Conservation (phyloP, 2,113 vertebrate genomes). For the Cyprinodon brontotheroides region DNA sequence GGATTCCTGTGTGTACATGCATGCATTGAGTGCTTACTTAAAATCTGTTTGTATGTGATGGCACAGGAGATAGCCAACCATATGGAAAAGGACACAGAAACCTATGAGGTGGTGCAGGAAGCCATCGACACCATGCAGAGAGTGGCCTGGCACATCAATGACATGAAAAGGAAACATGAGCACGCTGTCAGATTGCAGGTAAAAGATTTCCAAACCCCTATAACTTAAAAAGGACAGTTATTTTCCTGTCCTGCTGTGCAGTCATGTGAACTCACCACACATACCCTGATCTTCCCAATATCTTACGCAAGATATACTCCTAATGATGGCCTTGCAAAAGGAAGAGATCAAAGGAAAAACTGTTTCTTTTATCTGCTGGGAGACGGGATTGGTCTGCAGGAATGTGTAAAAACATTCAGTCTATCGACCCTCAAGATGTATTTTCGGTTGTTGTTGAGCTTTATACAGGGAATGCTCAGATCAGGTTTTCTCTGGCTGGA, state of each 20-base stretch:
- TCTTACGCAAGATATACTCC: slow-evolving; percentile 50
- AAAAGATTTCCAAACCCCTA: slow-evolving; percentile 30
- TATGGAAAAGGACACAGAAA: slow-evolving; percentile 95
- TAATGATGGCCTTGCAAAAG: slow-evolving; percentile 68
- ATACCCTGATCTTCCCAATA: slow-evolving; percentile 35
- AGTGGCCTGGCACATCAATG: slow-evolving; percentile 99
- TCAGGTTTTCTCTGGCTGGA: background rate
- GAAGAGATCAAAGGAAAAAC: slow-evolving; percentile 65
- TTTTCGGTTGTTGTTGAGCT: background rate
- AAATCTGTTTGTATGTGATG: background rate
- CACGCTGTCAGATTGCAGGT: slow-evolving; percentile 93
- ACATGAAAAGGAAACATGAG: slow-evolving; percentile 99
- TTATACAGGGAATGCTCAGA: background rate
- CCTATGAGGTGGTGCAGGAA: slow-evolving; percentile 93
- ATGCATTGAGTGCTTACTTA: slow-evolving; percentile 11
- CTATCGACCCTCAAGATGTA: background rate
- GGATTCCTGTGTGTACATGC: background rate
- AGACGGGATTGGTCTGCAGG: slow-evolving; percentile 49
- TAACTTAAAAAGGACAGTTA: slow-evolving; percentile 18
- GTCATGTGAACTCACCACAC: slow-evolving; percentile 37
- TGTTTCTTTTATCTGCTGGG: slow-evolving; percentile 66
- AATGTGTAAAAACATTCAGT: slow-evolving; percentile 54
- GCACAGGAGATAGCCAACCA: slow-evolving; percentile 96
- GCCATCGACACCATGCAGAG: slow-evolving; percentile 99
- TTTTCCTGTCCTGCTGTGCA: slow-evolving; percentile 36